Percentiles rank a stretch among this genome's conserved stretches.
phyloP scores from a whole-genome alignment of 2,888 invertebrate species.

The Diarsia rubi region DNA sequence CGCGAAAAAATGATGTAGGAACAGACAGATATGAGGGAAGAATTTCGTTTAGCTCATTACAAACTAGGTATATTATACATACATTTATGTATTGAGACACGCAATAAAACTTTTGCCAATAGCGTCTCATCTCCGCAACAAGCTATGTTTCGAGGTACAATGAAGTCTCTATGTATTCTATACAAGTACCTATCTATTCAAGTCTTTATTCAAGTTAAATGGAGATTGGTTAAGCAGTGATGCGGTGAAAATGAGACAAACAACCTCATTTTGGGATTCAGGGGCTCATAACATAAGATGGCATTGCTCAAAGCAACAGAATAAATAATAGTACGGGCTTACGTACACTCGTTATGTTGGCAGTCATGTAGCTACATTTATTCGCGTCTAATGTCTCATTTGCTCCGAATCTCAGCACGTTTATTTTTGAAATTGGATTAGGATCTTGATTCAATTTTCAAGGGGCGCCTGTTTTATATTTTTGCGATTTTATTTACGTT shows the following conservation, averaged over 20 bases:
- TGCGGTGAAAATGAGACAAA: conserved; percentile 21
- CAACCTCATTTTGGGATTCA: conserved; percentile 35
- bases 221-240: background rate
- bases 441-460: conserved; percentile 48
- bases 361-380: conserved; percentile 28
- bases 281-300: conserved; percentile 30
- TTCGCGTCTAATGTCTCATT: conserved; percentile 49
- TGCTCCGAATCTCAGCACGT: conserved; percentile 49
- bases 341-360: background rate
- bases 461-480: conserved; percentile 41
- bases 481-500: conserved; percentile 26
- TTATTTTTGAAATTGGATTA: conserved; percentile 53
- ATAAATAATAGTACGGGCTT: conserved; percentile 34
- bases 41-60: background rate
- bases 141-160: background rate
- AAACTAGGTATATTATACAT: background rate
- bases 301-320: conserved; percentile 21
- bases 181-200: background rate
- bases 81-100: too few relatives aligned
- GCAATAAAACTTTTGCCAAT: background rate
- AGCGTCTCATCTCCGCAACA: background rate
- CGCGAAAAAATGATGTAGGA: conserved; percentile 3
- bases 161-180: background rate
- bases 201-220: background rate
- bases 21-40: background rate